phyloP scores from a whole-genome alignment of 2,888 invertebrate genomes.

The Sabatieria punctata region DNA sequence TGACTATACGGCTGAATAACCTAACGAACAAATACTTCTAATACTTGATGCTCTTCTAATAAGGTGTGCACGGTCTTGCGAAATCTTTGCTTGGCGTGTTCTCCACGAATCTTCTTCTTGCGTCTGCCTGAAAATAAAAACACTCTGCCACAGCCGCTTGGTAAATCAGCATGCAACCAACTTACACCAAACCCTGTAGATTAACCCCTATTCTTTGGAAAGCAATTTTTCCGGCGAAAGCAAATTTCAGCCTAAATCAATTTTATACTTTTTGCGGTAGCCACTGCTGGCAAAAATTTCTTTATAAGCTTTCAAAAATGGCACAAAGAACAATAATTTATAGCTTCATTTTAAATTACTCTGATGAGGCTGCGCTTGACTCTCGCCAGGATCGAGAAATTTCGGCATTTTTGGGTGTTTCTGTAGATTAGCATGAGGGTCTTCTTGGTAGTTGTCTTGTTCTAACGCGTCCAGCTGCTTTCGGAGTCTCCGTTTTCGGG shows the following conservation, averaged over 20 bases:
- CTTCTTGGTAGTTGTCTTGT: constrained; percentile 91
- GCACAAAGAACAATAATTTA: background rate
- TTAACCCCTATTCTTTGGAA: too few relatives aligned
- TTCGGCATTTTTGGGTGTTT: constrained; percentile 88
- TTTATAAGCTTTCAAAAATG: background rate
- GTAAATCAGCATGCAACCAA: too few relatives aligned
- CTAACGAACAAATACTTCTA: too few relatives aligned
- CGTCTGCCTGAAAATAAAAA: constrained; percentile 13
- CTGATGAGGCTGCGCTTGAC: too few relatives aligned
- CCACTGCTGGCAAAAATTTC: too few relatives aligned
- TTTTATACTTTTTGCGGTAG: too few relatives aligned
- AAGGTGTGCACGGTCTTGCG: constrained; percentile 18
- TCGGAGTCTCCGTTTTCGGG: constrained; percentile 65
- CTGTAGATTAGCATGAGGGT: constrained; percentile 84
- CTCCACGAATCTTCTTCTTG: constrained; percentile 17
- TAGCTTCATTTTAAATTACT: too few relatives aligned
- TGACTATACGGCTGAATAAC: too few relatives aligned
- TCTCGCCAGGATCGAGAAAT: constrained; percentile 73
- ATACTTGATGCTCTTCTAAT: constrained; percentile 15
- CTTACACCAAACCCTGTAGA: too few relatives aligned
- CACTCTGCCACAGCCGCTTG: too few relatives aligned
- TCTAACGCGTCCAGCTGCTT: constrained; percentile 85
- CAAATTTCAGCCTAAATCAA: too few relatives aligned
- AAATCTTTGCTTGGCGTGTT: constrained; percentile 21
- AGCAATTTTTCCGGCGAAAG: too few relatives aligned